Percentiles rank a stretch among this genome's conserved stretches.
Evolutionary conservation across 35 echinoderm and acorn worm species (phyloP).

Genomic region (Ophioderma brevispina): DNA sequence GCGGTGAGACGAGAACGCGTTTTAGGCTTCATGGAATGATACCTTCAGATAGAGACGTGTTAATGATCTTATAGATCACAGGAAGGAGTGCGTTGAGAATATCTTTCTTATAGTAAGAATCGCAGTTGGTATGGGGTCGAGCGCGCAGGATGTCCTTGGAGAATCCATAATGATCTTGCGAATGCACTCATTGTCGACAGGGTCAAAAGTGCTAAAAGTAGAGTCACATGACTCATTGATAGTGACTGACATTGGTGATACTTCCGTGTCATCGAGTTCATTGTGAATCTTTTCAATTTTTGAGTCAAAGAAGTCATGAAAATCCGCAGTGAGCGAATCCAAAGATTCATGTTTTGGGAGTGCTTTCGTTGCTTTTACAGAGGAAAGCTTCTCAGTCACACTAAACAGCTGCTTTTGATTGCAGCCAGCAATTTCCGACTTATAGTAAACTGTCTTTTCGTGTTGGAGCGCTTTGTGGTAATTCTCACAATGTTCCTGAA

Average conservation of each 20-base stretch:
- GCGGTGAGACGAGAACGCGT: neutral
- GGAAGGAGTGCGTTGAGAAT: neutral
- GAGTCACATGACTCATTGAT: no score
- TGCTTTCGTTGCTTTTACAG: neutral
- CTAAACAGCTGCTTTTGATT: neutral
- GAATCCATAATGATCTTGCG: neutral
- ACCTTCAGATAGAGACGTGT: neutral
- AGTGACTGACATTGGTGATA: neutral
- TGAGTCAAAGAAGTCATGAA: conserved; percentile 1
- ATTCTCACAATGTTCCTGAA: neutral
- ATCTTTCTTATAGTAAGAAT: neutral
- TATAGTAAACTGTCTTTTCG: neutral
- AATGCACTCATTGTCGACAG: neutral
- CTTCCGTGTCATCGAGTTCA: neutral
- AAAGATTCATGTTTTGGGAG: neutral
- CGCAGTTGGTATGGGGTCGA: neutral
- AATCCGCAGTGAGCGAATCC: no score
- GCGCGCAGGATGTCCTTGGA: neutral
- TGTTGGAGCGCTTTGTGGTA: conserved; percentile 1
- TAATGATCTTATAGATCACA: neutral
- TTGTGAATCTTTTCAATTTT: neutral
- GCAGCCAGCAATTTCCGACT: neutral
- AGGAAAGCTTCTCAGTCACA: neutral
- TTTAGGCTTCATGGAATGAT: neutral
- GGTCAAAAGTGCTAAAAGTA: no score